Percentiles rank a stretch among this genome's conserved stretches.
These are phyloP conservation scores for Antheraea yamamai DNA, from an alignment of 2,888 invertebrate genomes.

Conservation along the genomic window DNA sequence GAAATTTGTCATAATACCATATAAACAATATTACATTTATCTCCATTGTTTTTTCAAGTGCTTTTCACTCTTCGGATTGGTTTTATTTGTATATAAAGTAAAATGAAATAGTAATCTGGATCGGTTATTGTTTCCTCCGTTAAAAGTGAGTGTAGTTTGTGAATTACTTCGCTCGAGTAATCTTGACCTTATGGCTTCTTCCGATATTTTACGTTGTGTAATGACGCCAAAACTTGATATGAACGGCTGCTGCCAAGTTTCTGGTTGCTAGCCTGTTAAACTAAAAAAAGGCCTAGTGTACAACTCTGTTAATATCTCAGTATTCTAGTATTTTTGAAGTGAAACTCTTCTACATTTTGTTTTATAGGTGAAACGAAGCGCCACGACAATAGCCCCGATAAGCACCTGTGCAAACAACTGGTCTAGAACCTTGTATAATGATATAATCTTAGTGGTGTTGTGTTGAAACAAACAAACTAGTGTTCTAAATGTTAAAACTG, in stretches of 20 bases:
- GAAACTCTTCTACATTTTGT: constrained; percentile 34
- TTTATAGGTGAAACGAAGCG: constrained; percentile 40
- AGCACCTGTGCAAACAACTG: constrained; percentile 50
- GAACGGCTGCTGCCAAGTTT: constrained; percentile 66
- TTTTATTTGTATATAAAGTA: constrained; percentile 40
- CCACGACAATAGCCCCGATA: constrained; percentile 30
- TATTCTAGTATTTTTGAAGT: constrained; percentile 42
- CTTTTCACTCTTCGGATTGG: constrained; percentile 54
- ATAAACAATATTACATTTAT: constrained; percentile 63
- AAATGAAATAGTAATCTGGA: background rate
- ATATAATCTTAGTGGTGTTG: constrained; percentile 50
- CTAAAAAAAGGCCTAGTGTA: constrained; percentile 36
- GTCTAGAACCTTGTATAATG: constrained; percentile 49
- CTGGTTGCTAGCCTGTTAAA: constrained; percentile 45
- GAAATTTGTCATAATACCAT: constrained; percentile 79
- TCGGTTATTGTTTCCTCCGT: constrained; percentile 8
- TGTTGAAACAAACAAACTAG: constrained; percentile 38
- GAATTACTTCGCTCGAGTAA: constrained; percentile 58
- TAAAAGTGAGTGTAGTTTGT: constrained; percentile 48
- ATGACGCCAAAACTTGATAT: constrained; percentile 69
- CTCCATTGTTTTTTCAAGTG: constrained; percentile 68
- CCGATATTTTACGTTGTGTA: constrained; percentile 75
- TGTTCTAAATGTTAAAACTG: constrained; percentile 53
- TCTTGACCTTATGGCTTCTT: constrained; percentile 75
- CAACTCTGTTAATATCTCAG: constrained; percentile 41